phyloP scores from a whole-genome alignment of 2,113 vertebrate genomes.

The Semicossyphus pulcher region DNA sequence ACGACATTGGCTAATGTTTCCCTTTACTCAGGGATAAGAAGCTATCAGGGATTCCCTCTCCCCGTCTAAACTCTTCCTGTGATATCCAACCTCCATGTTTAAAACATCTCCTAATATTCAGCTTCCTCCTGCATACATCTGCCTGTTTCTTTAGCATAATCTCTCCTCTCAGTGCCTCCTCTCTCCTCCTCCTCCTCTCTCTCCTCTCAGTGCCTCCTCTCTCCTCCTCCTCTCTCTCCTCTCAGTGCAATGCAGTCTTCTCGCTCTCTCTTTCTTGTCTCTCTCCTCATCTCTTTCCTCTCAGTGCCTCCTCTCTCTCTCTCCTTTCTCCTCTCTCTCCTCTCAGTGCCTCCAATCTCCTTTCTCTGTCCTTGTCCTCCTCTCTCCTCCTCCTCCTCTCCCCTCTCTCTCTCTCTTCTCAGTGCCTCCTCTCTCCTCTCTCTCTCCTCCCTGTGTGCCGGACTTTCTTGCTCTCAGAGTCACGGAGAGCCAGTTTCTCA shows the following conservation, averaged over 20 bases:
- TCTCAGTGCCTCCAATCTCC: no score
- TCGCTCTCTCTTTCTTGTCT: no score
- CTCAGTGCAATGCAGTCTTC: no score
- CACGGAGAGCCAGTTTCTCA: conserved; percentile 66
- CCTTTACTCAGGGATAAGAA: neutral
- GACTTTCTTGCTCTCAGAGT: conserved; percentile 21
- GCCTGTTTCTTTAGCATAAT: neutral
- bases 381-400: no score
- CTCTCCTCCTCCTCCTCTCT: neutral
- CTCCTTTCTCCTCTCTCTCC: no score
- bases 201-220: no score
- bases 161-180: neutral
- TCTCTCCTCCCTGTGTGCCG: neutral
- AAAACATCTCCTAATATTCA: neutral
- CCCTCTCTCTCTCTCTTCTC: no score
- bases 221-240: no score
- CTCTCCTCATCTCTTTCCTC: no score
- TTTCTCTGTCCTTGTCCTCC: no score
- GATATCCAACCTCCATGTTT: neutral
- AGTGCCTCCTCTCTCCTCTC: no score
- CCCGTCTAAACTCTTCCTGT: neutral
- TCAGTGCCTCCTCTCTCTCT: no score
- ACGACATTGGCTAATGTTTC: neutral
- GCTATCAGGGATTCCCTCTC: neutral
- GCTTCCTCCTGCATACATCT: neutral